A percentile compares a stretch with the other conserved stretches of the same genome.
phyloP scores from a whole-genome alignment of 2,797 vertebrate genomes.

The Hirundo rustica region DNA sequence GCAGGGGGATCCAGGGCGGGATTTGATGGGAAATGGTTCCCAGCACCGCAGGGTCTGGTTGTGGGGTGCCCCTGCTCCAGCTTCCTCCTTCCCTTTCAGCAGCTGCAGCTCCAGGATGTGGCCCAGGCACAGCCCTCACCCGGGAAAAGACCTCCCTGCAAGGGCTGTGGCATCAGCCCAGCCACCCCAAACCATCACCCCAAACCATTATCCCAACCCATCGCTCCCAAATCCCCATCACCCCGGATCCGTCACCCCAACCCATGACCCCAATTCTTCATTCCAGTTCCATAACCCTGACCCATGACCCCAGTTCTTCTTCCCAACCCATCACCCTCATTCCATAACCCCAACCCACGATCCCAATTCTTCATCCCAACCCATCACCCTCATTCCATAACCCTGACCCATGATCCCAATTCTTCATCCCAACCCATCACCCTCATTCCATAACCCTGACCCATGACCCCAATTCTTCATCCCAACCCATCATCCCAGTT shows the following conservation, averaged over 20 bases:
- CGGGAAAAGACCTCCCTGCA: fast-evolving
- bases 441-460: too few species aligned
- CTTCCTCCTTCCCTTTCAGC: fast-evolving
- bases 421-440: not conserved
- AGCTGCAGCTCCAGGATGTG: fast-evolving
- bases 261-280: too few species aligned
- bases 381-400: not conserved
- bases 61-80: fast-evolving
- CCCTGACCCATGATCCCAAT: fast-evolving
- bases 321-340: fast-evolving
- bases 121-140: fast-evolving
- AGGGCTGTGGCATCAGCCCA: not conserved
- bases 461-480: too few species aligned
- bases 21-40: fast-evolving
- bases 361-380: too few species aligned
- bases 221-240: not conserved
- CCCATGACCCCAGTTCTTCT: too few species aligned
- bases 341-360: too few species aligned
- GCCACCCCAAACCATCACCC: not conserved
- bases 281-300: not conserved
- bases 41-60: fast-evolving
- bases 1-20: fast-evolving
- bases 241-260: too few species aligned
- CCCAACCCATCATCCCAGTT: too few species aligned
- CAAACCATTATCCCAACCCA: not conserved